phyloP scores from a whole-genome alignment of 2,888 invertebrate species.

The Nemotelus nigrinus region DNA sequence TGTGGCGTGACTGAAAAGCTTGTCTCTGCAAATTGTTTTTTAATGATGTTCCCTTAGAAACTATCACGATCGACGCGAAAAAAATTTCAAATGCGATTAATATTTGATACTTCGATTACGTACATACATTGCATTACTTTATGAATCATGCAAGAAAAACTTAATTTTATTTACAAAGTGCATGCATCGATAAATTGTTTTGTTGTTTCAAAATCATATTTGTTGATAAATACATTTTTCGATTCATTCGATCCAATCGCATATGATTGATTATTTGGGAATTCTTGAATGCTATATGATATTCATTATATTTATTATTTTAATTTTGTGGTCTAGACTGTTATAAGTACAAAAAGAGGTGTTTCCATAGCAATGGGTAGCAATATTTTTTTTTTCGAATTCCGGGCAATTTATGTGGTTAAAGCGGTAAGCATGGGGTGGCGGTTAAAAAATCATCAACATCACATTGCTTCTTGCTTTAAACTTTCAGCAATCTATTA shows the following conservation, averaged over 20 bases:
- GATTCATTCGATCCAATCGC: neutral
- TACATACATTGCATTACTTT: slow-evolving; percentile 9
- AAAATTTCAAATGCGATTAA: no score
- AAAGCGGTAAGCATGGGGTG: no score
- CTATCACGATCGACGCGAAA: no score
- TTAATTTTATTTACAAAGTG: slow-evolving; percentile 31
- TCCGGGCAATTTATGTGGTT: no score
- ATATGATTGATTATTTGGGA: neutral
- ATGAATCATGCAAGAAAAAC: slow-evolving; percentile 33
- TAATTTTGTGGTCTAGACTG: no score
- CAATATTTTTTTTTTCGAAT: no score
- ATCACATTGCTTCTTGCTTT: no score
- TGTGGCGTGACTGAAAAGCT: slow-evolving; percentile 33
- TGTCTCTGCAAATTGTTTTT: slow-evolving; percentile 35
- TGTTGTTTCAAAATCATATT: slow-evolving; percentile 7
- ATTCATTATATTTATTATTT: no score
- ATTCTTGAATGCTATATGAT: neutral
- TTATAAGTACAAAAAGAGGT: no score
- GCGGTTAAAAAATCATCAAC: no score
- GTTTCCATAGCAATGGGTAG: no score
- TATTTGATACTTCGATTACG: neutral
- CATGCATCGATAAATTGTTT: neutral
- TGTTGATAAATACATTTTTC: slow-evolving; percentile 13
- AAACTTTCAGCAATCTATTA: no score
- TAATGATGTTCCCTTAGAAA: neutral